Evolutionary conservation across 1,140 invertebrate species (phyloP).

Genomic region (Hesperophylax magnus): DNA sequence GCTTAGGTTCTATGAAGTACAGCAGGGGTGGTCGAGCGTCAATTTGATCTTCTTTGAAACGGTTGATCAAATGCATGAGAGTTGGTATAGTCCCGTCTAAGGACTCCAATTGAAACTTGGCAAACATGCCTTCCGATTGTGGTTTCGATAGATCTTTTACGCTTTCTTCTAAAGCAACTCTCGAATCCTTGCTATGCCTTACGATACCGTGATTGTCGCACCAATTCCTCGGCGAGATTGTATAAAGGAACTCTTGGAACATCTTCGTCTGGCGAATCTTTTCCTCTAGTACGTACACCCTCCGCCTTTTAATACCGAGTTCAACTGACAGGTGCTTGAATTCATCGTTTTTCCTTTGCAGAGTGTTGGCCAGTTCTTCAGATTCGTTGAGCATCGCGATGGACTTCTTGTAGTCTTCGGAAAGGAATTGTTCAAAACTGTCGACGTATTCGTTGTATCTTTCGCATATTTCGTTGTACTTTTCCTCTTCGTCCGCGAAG

Average conservation of each 20-base stretch:
- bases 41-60: constrained; percentile 67
- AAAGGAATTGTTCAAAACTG: constrained; percentile 76
- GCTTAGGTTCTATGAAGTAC: constrained; percentile 73
- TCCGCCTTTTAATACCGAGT: constrained; percentile 69
- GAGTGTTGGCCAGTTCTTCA: constrained; percentile 67
- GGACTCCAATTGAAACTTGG: constrained; percentile 14
- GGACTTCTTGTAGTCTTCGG: constrained; percentile 73
- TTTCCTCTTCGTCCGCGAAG: constrained; percentile 71
- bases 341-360: constrained; percentile 69
- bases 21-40: constrained; percentile 66
- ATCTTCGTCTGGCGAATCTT: constrained; percentile 74
- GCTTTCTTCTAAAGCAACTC: neutral
- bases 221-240: constrained; percentile 74
- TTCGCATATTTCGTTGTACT: constrained; percentile 71
- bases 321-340: constrained; percentile 69
- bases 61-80: constrained; percentile 60
- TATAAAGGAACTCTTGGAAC: constrained; percentile 77
- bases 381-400: constrained; percentile 72
- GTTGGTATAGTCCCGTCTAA: constrained; percentile 45
- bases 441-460: constrained; percentile 72
- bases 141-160: neutral
- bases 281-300: constrained; percentile 75
- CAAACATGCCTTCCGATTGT: constrained; percentile 37
- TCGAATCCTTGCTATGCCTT: constrained; percentile 41
- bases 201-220: constrained; percentile 62